Evolutionary conservation across 2,888 invertebrate genomes (phyloP).

Genomic region (Adelphocoris suturalis): DNA sequence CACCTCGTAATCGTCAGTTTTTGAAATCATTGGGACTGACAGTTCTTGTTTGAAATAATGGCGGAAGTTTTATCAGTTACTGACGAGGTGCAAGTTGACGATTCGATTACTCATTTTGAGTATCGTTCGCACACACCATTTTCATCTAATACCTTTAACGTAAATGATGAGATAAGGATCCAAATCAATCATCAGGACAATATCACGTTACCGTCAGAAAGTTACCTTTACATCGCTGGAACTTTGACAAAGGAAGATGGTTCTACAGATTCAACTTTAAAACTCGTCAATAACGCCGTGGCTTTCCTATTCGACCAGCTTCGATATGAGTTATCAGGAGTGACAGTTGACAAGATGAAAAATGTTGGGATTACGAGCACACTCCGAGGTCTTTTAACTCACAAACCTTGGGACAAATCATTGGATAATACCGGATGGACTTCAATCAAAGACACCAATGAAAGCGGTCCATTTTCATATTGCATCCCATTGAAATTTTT

Average conservation of each 20-base stretch:
- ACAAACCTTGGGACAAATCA: neutral
- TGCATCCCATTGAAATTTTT: constrained; percentile 22
- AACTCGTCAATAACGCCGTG: neutral
- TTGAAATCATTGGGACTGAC: neutral
- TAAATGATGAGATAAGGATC: neutral
- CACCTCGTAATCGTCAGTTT: neutral
- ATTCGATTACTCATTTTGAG: constrained; percentile 21
- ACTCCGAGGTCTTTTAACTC: neutral
- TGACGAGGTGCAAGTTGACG: neutral
- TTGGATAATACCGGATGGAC: neutral
- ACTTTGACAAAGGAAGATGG: constrained; percentile 25
- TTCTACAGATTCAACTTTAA: neutral
- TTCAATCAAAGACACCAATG: neutral
- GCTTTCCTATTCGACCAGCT: constrained; percentile 5
- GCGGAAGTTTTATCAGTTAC: too few relatives aligned
- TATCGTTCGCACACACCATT: neutral
- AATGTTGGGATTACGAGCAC: neutral
- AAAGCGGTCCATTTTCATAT: neutral
- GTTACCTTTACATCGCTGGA: neutral
- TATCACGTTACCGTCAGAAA: neutral
- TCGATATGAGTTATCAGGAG: constrained; percentile 5
- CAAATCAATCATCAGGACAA: neutral
- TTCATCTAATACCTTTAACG: neutral
- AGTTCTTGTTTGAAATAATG: neutral
- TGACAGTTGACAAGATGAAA: neutral